Conservation (phyloP, 2,797 vertebrate genomes). For the Neosilurus mollespiculum region DNA sequence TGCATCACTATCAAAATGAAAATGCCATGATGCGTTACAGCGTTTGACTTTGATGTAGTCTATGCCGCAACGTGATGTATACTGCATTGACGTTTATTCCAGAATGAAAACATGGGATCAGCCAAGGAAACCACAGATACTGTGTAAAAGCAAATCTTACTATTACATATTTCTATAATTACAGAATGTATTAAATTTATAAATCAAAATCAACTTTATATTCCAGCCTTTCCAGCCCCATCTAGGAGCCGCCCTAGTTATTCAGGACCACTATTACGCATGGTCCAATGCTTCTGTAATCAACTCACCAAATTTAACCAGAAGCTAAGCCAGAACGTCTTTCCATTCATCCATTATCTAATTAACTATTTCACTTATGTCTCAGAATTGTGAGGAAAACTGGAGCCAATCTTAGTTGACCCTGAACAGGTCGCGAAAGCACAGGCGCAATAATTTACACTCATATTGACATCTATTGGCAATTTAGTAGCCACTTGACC, state of each 20-base stretch:
- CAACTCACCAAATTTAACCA: background rate
- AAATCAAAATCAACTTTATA: background rate
- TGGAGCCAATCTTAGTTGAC: too few relatives aligned
- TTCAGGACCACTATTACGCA: background rate
- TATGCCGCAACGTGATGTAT: conserved; percentile 1
- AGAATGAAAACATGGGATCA: conserved; percentile 9
- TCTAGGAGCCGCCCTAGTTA: background rate
- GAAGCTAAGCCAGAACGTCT: background rate
- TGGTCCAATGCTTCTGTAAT: background rate
- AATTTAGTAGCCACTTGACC: too few relatives aligned
- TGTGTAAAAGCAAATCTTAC: background rate
- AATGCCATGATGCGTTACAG: conserved; percentile 26
- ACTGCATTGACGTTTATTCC: conserved; percentile 12
- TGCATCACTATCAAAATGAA: conserved; percentile 37
- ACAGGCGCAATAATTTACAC: too few relatives aligned
- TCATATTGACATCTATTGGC: too few relatives aligned
- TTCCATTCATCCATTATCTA: too few relatives aligned
- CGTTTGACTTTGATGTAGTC: conserved; percentile 28
- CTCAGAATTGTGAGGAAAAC: too few relatives aligned
- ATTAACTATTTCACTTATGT: too few relatives aligned
- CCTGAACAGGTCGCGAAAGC: too few relatives aligned
- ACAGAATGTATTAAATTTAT: background rate
- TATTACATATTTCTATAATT: background rate
- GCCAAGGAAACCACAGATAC: background rate
- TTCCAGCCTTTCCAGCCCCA: background rate